phyloP scores from a whole-genome alignment of 2,888 invertebrate species.

The Acrobeloides nanus region DNA sequence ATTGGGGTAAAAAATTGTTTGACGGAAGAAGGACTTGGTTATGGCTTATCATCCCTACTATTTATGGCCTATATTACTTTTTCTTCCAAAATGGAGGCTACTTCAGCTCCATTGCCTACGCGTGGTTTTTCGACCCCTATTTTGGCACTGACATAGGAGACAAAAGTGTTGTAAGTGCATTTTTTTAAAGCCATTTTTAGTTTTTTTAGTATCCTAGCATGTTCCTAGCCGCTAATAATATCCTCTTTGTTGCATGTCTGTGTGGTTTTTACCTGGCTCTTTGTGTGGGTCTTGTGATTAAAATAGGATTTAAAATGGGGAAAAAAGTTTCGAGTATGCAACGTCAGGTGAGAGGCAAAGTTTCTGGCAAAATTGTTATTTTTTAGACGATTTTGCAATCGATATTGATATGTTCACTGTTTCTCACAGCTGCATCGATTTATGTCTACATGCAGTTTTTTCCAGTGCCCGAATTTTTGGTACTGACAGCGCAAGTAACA shows the following conservation, averaged over 20 bases:
- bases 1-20: slow-evolving; percentile 13
- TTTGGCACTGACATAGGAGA: slow-evolving; percentile 12
- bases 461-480: slow-evolving; percentile 15
- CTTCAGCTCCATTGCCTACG: slow-evolving; percentile 17
- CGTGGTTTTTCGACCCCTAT: slow-evolving; percentile 23
- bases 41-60: slow-evolving; percentile 12
- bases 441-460: slow-evolving; percentile 23
- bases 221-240: slow-evolving; percentile 17
- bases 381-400: slow-evolving; percentile 11
- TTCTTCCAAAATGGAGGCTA: slow-evolving; percentile 19
- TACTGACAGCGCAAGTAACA: slow-evolving; percentile 17
- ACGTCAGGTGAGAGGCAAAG: not conserved
- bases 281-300: slow-evolving; percentile 5
- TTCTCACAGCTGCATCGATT: slow-evolving; percentile 16
- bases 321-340: not conserved
- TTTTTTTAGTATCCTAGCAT: not conserved
- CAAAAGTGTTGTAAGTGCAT: slow-evolving; percentile 1
- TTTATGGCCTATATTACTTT: slow-evolving; percentile 22
- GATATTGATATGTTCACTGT: slow-evolving; percentile 15
- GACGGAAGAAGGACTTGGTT: slow-evolving; percentile 15
- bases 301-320: not conserved
- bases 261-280: slow-evolving; percentile 15
- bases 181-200: not conserved
- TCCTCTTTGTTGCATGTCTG: slow-evolving; percentile 16
- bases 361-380: not conserved